Evolutionary conservation across 2,888 invertebrate genomes (phyloP).

Genomic region (Spilosoma lubricipeda): DNA sequence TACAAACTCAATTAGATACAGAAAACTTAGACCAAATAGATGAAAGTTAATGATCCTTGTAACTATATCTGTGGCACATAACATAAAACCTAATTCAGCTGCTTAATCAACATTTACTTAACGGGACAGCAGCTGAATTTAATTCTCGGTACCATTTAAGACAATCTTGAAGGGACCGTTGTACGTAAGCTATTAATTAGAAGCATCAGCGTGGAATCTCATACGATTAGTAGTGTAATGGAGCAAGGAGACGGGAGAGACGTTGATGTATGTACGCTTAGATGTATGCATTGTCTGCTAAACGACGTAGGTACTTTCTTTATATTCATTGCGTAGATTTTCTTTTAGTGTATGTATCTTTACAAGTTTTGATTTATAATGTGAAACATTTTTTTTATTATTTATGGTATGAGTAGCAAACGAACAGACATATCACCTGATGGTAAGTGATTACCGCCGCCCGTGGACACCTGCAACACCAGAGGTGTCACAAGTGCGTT

Average conservation of each 20-base stretch:
- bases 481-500: too few relatives aligned
- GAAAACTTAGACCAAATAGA: slow-evolving; percentile 7
- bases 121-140: slow-evolving; percentile 51
- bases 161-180: slow-evolving; percentile 63
- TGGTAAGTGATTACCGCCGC: too few relatives aligned
- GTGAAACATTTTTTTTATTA: neutral
- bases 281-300: slow-evolving; percentile 38
- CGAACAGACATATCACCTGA: too few relatives aligned
- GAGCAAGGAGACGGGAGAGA: slow-evolving; percentile 65
- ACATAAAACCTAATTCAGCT: slow-evolving; percentile 45
- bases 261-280: slow-evolving; percentile 69
- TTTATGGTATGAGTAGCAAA: too few relatives aligned
- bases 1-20: neutral
- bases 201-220: slow-evolving; percentile 76
- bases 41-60: slow-evolving; percentile 20
- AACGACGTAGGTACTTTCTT: slow-evolving; percentile 34
- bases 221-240: slow-evolving; percentile 81
- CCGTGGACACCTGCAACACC: too few relatives aligned
- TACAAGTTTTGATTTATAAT: neutral
- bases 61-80: slow-evolving; percentile 37
- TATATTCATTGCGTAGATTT: slow-evolving; percentile 17
- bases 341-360: neutral
- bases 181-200: slow-evolving; percentile 74
- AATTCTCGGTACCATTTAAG: slow-evolving; percentile 56
- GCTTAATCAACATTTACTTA: slow-evolving; percentile 49